Evolutionary conservation across 2,888 invertebrate species (phyloP).

Genomic region (Epistrophe eligans): DNA sequence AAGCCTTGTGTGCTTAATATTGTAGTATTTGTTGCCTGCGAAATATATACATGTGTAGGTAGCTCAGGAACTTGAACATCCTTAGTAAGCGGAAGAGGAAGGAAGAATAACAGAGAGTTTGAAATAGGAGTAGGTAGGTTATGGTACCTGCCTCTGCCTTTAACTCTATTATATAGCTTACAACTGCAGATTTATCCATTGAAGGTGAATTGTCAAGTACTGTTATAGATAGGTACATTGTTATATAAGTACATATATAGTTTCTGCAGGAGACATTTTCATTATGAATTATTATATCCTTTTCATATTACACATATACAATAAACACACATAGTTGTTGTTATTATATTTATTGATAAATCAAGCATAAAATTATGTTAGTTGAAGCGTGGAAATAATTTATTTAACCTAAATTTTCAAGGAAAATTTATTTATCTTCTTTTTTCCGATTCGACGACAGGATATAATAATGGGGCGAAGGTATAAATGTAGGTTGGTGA

Average conservation of each 20-base stretch:
- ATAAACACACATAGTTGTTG: not conserved
- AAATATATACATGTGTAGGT: not conserved
- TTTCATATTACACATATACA: not conserved
- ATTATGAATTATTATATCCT: conserved; percentile 52
- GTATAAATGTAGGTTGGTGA: too few species aligned
- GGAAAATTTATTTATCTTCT: conserved; percentile 4
- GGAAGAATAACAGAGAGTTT: not conserved
- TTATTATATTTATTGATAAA: conserved; percentile 61
- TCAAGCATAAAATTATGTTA: conserved; percentile 70
- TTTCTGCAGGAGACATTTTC: conserved; percentile 38
- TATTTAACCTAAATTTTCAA: conserved; percentile 59
- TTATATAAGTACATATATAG: not conserved
- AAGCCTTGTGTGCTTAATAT: conserved; percentile 32
- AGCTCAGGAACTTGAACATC: not conserved
- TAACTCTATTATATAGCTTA: conserved; percentile 5
- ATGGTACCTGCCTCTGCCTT: not conserved
- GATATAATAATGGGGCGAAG: not conserved
- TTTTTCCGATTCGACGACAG: not conserved
- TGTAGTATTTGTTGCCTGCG: conserved; percentile 11
- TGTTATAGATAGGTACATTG: not conserved
- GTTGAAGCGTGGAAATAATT: conserved; percentile 62
- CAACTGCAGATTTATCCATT: conserved; percentile 59
- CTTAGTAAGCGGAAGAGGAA: conserved; percentile 5
- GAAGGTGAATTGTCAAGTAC: conserved; percentile 34
- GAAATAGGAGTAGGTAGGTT: not conserved